Evolutionary conservation across 2,113 vertebrate genomes (phyloP), one percentile per base, ranked within the genome.

Genomic region (Chionodraco myersi): DNA sequence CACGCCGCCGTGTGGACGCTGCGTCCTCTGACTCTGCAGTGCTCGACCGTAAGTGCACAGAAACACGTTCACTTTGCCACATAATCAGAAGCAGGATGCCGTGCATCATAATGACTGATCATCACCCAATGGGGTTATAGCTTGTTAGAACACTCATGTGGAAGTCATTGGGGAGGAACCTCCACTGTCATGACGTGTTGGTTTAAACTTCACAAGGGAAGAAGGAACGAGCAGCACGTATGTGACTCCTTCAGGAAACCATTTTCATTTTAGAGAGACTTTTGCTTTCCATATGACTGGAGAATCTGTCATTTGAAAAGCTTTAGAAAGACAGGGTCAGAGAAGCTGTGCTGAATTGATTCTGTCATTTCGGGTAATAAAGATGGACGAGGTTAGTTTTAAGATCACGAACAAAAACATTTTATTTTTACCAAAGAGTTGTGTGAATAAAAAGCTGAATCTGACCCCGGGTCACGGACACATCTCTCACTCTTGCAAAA

Each of bases 21-120:
- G 21, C 21, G 21, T 21, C 26, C 26, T 26, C 26, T 26, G 26
- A 26, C 26, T 26, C 49, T 57, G 75, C 75, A 78, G 75, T 26
- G 48, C 75, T 74, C 34, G 44, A 74, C 63, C 74, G 51, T 79
- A 78, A 69, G 63, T 63, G 30, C 47, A 45, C 54, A 26, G 79
- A 36, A 60, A 52, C 47, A 48, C 57, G 21, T 48, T 67, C 54
- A 54, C 74, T 41, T 67, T 13, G n/a, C 56, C 67, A 67, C 62
- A 67, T 67, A 61, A 77, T 73, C 72, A 77, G 15, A 51, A 30
- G 47, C 21, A 21, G 21, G 21, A 21, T 21, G 21, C 21, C 21
- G 21, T 21, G 21, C 21, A 21, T 21, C 21, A 21, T 21, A 47
- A 59, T 64, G 64, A 79, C 64, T 69, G 58, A 52, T 64, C 69